Evolutionary conservation across 2,797 vertebrate species (phyloP).

Genomic region (Acanthopagrus latus): DNA sequence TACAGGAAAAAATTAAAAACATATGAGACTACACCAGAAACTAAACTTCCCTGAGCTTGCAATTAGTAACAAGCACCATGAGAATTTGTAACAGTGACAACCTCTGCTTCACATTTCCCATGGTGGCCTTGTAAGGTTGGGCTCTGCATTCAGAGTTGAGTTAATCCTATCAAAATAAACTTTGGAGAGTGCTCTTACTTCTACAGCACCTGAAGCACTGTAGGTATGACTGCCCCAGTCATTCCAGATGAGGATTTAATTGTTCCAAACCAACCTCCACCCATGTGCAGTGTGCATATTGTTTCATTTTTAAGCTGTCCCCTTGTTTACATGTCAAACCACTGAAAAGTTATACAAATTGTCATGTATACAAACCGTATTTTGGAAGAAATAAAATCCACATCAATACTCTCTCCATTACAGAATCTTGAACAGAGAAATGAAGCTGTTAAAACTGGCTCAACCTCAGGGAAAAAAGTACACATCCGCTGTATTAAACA

Average conservation of each 20-base stretch:
- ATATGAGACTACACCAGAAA: slow-evolving; percentile 11
- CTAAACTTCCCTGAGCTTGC: slow-evolving; percentile 17
- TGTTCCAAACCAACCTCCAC: slow-evolving; percentile 45
- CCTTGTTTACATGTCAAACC: slow-evolving; percentile 63
- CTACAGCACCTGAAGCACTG: slow-evolving; percentile 51
- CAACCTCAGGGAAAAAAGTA: slow-evolving; percentile 19
- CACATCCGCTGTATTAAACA: slow-evolving; percentile 44
- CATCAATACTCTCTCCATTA: slow-evolving; percentile 61
- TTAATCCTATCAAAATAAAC: slow-evolving; percentile 82
- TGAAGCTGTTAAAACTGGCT: slow-evolving; percentile 36
- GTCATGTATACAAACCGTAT: slow-evolving; percentile 56
- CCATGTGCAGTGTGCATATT: slow-evolving; percentile 48
- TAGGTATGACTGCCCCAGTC: slow-evolving; percentile 29
- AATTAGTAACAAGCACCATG: slow-evolving; percentile 30
- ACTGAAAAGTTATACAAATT: slow-evolving; percentile 52
- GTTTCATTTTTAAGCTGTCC: slow-evolving; percentile 58
- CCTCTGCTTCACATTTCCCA: slow-evolving; percentile 52
- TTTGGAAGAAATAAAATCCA: slow-evolving; percentile 52
- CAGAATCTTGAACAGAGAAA: slow-evolving; percentile 42
- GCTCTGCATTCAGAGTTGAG: slow-evolving; percentile 66
- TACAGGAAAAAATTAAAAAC: neutral
- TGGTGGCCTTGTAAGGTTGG: slow-evolving; percentile 43
- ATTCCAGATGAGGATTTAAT: slow-evolving; percentile 55
- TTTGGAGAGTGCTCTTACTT: slow-evolving; percentile 24
- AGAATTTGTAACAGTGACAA: slow-evolving; percentile 42